phyloP scores from a whole-genome alignment of 2,888 invertebrate genomes.

The Drosophila fungiperda region DNA sequence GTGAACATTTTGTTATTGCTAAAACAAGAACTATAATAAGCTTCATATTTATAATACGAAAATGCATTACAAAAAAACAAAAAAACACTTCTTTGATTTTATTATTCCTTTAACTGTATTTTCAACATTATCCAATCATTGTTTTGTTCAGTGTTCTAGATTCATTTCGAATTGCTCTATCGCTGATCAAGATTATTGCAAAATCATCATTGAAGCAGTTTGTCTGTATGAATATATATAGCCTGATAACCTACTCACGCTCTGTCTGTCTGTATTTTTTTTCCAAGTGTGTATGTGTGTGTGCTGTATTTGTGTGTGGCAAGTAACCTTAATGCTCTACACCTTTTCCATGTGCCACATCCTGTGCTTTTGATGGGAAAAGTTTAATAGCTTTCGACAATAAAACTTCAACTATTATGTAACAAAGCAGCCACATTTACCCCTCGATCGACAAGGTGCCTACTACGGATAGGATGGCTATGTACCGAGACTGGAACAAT shows the following conservation, averaged over 20 bases:
- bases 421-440: constrained; percentile 74
- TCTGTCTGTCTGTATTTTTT: constrained; percentile 12
- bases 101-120: background rate
- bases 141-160: constrained; percentile 14
- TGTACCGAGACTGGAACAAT: constrained; percentile 17
- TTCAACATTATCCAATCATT: background rate
- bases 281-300: background rate
- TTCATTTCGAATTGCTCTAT: constrained; percentile 38
- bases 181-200: constrained; percentile 47
- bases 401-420: constrained; percentile 81
- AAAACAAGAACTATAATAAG: background rate
- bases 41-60: background rate
- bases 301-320: constrained; percentile 12
- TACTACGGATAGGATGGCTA: background rate
- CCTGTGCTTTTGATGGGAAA: constrained; percentile 78
- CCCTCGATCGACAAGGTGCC: constrained; percentile 60
- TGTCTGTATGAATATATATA: constrained; percentile 49
- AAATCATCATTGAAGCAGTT: constrained; percentile 38
- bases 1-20: background rate
- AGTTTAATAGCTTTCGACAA: constrained; percentile 83
- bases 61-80: background rate
- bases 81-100: background rate
- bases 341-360: constrained; percentile 72
- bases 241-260: constrained; percentile 45
- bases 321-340: constrained; percentile 72